Base-by-base conservation (phyloP, 2,113 vertebrate species). In the Hemiscyllium ocellatum region DNA sequence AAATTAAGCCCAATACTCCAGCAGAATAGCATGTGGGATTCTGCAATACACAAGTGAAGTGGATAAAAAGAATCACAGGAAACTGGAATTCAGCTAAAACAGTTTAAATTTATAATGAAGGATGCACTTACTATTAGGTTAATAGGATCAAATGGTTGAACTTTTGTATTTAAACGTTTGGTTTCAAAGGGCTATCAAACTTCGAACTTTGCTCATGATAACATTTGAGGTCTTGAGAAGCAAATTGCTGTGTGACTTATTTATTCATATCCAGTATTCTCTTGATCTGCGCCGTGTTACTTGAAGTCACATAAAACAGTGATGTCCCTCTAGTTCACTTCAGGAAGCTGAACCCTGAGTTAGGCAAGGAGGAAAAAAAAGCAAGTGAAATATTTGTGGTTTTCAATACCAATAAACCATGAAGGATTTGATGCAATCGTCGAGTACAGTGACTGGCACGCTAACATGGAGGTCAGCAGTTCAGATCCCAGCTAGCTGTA, bases 381-480 rank as follows among this genome's bases (percentile, higher is more conserved):
- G 42, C 4, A 87, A 52, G 24, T 52, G 47, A 26, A 90, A 56
- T 87, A 24, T 87, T 87, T 90, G 87, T 33, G 87, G 52, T 61
- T 61, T 90, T 90, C 87, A 90, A 90, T 17, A 61, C 87, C 87
- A 90, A 61, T 90, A 87, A 87, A 33, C 50, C 47, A 90, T 4
- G 26, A 90, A 90, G 3, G 29, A 90, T 90, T 61, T 33, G 24
- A 89, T 90, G 87, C 12, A 6, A 65, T 33, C 17, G 13, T 90
- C 72, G 10, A 76, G 72, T 76, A 33, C 7, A 2, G 12, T 12
- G 33, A 0, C 50, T 24, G 22, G 47, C 26, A 24, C 12, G 50
- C 47, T 24, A 87, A 29, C 24, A 52, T 22, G 24, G 85, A 87
- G 87, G 87, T 90, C 52, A 61, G 4, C 3, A 90, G 87, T 90